These are phyloP conservation scores for Melinopterus prodromus DNA, from an alignment of 2,888 invertebrate species.

Conservation along the genomic window DNA sequence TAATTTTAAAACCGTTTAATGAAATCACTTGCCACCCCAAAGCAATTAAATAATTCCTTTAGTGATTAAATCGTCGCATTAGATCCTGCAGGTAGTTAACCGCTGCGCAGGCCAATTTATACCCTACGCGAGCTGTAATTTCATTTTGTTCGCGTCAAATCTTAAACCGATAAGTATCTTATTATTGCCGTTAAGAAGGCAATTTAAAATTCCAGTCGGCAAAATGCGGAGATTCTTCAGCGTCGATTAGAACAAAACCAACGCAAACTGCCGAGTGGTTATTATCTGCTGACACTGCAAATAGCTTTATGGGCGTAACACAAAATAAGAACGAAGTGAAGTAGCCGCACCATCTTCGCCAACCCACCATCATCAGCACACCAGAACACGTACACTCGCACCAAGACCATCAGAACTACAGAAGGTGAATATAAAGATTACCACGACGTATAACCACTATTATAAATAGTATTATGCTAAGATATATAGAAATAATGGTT, in stretches of 20 bases:
- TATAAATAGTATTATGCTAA: not conserved
- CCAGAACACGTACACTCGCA: not conserved
- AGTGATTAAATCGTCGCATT: not conserved
- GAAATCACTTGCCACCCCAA: not conserved
- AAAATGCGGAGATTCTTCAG: not conserved
- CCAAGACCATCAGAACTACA: not conserved
- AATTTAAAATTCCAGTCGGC: not conserved
- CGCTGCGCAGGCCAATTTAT: not conserved
- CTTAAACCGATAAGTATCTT: not conserved
- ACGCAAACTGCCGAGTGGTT: slow-evolving; percentile 13
- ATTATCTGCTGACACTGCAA: slow-evolving; percentile 27
- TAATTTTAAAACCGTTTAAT: not conserved
- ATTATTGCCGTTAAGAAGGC: not conserved
- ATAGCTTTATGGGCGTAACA: slow-evolving; percentile 21
- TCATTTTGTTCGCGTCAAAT: not conserved
- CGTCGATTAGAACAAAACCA: slow-evolving; percentile 13
- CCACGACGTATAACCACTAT: not conserved
- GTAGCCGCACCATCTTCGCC: not conserved
- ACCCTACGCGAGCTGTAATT: not conserved
- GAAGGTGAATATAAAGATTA: not conserved
- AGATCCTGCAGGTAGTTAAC: not conserved
- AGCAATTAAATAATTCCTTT: not conserved
- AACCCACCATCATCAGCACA: slow-evolving; percentile 4
- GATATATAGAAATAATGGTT: not conserved
- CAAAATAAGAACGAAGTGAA: not conserved